Evolutionary conservation across 2,888 invertebrate genomes (phyloP), one percentile per base, ranked within the genome.

Genomic region (Drosophila affinis): DNA sequence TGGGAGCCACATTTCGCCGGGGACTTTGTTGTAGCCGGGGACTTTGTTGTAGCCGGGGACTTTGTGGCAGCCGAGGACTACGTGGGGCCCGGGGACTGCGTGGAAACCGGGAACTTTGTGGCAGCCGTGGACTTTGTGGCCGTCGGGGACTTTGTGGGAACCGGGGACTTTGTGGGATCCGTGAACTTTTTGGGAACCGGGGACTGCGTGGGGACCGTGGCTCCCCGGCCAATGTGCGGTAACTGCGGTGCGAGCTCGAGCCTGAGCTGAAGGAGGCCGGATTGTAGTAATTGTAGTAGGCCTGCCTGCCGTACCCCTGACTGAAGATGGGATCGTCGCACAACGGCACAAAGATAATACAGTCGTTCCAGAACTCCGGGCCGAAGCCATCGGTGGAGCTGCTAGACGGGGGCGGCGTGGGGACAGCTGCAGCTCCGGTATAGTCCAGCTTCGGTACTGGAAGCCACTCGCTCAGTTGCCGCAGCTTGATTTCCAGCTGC

Each of bases 391-490:
- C 63, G 34, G 47, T 48, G 7, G 24, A 47, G 10, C 45, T 39
- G 29, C 57, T 54, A 10, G 18, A 4, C 21, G 27, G 57, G 5
- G 21, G 47, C n/a, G 32, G 47, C 21, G 24, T 72, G 9, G 24
- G 10, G 12, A 3, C 39, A 14, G 54, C 29, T 12, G 48, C 64
- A n/a, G 82, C 80, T 45, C 83, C 83, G 1, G 48, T 9, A 14
- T 86, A 77, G 54, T 91, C 90, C 57, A 91, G 91, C 64, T 89
- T 91, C 2, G 91, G 91, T 60, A 92, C 83, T 51, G 90, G 90
- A 29, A 92, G 78, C 63, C 92, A 77, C 3, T 91, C 91, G 72
- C 90, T 89, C 2, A 92, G 83, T 54, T 88, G 89, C 3, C 81
- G 64, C 21, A 84, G 21, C 18, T 75, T 78, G n/a, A 84, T 47